Evolutionary conservation across 2,797 vertebrate genomes (phyloP).

Genomic region (Melanotaenia trifasciata): DNA sequence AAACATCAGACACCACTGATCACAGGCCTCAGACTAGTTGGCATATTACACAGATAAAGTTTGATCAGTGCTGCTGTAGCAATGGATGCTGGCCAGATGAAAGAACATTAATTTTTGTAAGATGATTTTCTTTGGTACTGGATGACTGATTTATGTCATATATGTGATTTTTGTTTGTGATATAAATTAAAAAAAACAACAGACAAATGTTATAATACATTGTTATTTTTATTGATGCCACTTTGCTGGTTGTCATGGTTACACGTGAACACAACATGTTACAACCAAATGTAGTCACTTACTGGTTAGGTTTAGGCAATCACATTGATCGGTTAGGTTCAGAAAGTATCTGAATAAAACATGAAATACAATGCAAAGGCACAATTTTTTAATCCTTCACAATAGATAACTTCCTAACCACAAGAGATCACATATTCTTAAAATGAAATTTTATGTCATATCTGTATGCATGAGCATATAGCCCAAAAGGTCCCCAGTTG

Average conservation of each 20-base stretch:
- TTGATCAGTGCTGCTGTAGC: not conserved
- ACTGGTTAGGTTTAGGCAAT: too few species aligned
- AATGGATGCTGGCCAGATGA: not conserved
- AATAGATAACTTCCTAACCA: too few species aligned
- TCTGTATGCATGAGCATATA: not conserved
- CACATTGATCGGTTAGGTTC: too few species aligned
- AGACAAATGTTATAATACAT: not conserved
- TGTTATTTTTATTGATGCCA: not conserved
- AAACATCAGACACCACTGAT: slow-evolving; percentile 29
- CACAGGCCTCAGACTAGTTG: slow-evolving; percentile 2
- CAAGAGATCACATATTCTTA: not conserved
- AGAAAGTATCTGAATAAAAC: too few species aligned
- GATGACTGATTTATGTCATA: not conserved
- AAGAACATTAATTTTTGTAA: not conserved
- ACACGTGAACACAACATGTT: not conserved
- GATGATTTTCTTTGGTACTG: not conserved
- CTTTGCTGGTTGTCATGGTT: not conserved
- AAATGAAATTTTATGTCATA: not conserved
- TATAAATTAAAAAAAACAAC: not conserved
- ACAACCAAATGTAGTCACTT: not conserved
- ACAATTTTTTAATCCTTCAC: too few species aligned
- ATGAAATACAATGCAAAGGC: too few species aligned
- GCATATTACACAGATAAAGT: not conserved
- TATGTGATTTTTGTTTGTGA: not conserved
- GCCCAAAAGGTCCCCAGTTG: not conserved